Conservation (phyloP, 2,888 invertebrate genomes). For the Ormia ochracea region DNA sequence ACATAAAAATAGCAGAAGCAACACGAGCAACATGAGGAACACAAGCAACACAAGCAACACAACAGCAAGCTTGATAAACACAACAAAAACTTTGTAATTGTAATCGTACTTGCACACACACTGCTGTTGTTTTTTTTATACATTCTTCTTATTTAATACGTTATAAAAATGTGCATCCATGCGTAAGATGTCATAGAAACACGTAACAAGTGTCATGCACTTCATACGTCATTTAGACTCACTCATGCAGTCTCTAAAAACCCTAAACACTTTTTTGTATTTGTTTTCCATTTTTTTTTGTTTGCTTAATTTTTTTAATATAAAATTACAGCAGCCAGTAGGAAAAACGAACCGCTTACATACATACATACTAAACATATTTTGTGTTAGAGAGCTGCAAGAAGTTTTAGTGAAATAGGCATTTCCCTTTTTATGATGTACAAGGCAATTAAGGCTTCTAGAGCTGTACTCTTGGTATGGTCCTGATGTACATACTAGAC, state of each 20-base stretch:
- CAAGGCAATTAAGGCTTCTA: too few relatives aligned
- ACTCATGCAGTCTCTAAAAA: conserved; percentile 34
- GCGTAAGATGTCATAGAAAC: conserved; percentile 64
- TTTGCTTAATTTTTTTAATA: neutral
- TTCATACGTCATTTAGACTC: conserved; percentile 62
- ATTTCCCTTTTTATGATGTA: too few relatives aligned
- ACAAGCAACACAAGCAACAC: neutral
- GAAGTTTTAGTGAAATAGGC: too few relatives aligned
- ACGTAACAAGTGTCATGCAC: conserved; percentile 65
- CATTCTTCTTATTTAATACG: conserved; percentile 42
- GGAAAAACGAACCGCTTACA: too few relatives aligned
- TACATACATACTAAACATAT: too few relatives aligned
- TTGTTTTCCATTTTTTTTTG: neutral
- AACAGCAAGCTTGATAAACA: neutral
- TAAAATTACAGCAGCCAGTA: conserved; percentile 14
- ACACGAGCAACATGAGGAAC: neutral
- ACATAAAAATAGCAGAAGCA: neutral
- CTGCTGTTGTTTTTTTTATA: conserved; percentile 1
- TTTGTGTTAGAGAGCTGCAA: too few relatives aligned
- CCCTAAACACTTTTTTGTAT: conserved; percentile 30
- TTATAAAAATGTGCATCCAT: conserved; percentile 60
- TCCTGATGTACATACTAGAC: too few relatives aligned
- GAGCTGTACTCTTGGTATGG: too few relatives aligned
- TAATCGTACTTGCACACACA: conserved; percentile 12
- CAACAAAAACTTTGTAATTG: conserved; percentile 33